Percentiles rank a stretch among this genome's conserved stretches.
These are phyloP conservation scores for Tauraco erythrolophus DNA, from an alignment of 2,113 vertebrate genomes.

Conservation along the genomic window DNA sequence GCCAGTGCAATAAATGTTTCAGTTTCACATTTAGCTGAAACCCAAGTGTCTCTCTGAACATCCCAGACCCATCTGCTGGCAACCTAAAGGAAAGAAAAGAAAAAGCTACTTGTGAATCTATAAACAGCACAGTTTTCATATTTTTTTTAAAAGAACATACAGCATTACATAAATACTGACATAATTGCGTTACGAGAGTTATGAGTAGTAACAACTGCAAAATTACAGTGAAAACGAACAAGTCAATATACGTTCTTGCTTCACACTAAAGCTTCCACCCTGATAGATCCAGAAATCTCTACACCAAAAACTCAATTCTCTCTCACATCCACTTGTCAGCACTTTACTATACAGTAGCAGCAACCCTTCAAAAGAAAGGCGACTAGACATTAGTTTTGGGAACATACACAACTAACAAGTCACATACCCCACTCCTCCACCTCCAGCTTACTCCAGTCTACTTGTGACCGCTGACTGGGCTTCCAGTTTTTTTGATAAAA, in stretches of 20 bases:
- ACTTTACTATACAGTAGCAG: not conserved
- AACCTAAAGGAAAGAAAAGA: slow-evolving; percentile 60
- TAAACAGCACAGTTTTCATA: not conserved
- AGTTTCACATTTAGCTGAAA: slow-evolving; percentile 66
- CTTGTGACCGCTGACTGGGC: not conserved
- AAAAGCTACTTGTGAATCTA: not conserved
- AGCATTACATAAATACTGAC: not conserved
- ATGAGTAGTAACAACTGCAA: not conserved
- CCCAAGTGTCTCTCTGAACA: slow-evolving; percentile 73
- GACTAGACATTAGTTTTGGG: not conserved
- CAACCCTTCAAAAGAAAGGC: not conserved
- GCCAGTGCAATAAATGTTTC: slow-evolving; percentile 70
- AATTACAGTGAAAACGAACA: not conserved
- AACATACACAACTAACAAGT: not conserved
- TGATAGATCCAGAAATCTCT: rapidly evolving
- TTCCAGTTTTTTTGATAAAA: not conserved
- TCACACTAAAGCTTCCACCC: not conserved
- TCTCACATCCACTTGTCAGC: not conserved
- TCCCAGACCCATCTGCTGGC: slow-evolving; percentile 82
- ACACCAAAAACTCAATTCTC: not conserved
- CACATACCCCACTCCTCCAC: not conserved
- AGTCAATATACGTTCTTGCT: not conserved
- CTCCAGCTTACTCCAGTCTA: not conserved
- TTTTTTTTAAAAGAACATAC: not conserved
- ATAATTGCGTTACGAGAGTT: not conserved